These are phyloP conservation scores for Euwallacea fornicatus DNA, from an alignment of 1,140 invertebrate genomes.

Conservation along the genomic window DNA sequence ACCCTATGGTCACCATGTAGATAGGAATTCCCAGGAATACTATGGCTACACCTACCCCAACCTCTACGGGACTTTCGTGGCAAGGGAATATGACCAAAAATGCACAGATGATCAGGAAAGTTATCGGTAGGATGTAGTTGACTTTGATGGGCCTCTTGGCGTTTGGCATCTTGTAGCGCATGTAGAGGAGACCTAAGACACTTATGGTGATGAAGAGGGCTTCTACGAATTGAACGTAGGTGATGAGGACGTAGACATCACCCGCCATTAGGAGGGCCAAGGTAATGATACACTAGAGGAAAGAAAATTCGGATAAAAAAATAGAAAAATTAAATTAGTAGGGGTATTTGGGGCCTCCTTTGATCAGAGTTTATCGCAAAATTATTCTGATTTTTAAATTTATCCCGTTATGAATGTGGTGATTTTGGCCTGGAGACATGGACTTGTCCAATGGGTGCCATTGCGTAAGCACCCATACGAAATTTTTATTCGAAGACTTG, in stretches of 20 bases:
- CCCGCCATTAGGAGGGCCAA: constrained; percentile 78
- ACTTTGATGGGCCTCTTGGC: constrained; percentile 81
- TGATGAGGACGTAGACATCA: constrained; percentile 89
- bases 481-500: no score
- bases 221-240: constrained; percentile 93
- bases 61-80: constrained; percentile 74
- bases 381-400: no score
- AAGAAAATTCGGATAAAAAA: neutral
- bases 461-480: no score
- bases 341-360: neutral
- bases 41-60: constrained; percentile 80
- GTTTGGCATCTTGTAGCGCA: constrained; percentile 78
- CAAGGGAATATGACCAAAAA: constrained; percentile 84
- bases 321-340: neutral
- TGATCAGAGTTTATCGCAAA: neutral
- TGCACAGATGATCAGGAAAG: constrained; percentile 81
- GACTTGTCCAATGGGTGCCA: no score
- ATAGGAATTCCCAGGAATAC: constrained; percentile 88
- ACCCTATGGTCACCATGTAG: constrained; percentile 84
- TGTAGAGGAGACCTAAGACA: constrained; percentile 82
- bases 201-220: constrained; percentile 90
- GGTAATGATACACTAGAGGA: constrained; percentile 76
- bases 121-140: constrained; percentile 74
- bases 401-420: no score
- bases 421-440: no score